Evolutionary conservation across 2,888 invertebrate species (phyloP), one percentile per base, ranked within the genome.

Genomic region (Chydorus sphaericus): DNA sequence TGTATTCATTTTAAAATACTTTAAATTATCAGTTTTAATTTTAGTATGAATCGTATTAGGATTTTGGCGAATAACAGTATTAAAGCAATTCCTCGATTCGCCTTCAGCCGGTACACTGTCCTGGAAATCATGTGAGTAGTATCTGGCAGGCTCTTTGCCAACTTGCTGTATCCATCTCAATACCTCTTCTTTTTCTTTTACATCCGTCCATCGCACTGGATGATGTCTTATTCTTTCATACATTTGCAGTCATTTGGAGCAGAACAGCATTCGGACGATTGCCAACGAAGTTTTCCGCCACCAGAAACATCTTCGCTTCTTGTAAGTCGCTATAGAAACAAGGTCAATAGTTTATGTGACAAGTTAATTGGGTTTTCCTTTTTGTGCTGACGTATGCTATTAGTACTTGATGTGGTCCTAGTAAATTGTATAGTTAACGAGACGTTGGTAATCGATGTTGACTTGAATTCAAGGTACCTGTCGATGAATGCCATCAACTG

Each of bases 61-160:
- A 62, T 63, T 50, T 58, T 72, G 18, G 61, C 60, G 2, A 62
- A 70, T 55, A 70, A 67, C 59, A 65, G 63, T 7, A 59, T 71
- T 7, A 53, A 54, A 20, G 36, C 56, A 1, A 56, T 70, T 8
- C 57, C 62, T 14, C 39, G 36, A 4, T 52, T 64, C 57, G 63
- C 63, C 1, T 65, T 71, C 36, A 48, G 56, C 3, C 60, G 57
- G 52, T 69, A 68, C 54, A 61, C 61, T 64, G 44, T 44, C 7
- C 70, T 70, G 65, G 65, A 60, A 64, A 69, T 66, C 72, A 71
- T 70, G 77, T 77, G 62, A 69, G 75, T 70, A 68, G 14, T 44
- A 44, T 44, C 39, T 39, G 39, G 33, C 16, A 39, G 39, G 23
- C 28, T 39, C 10, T 3, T 39, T 3, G n/a, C 4, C 16, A 20